Percentiles rank a stretch among this genome's conserved stretches.
These are phyloP conservation scores for Eugnorisma glareosa DNA, from an alignment of 2,888 invertebrate species.

Conservation along the genomic window DNA sequence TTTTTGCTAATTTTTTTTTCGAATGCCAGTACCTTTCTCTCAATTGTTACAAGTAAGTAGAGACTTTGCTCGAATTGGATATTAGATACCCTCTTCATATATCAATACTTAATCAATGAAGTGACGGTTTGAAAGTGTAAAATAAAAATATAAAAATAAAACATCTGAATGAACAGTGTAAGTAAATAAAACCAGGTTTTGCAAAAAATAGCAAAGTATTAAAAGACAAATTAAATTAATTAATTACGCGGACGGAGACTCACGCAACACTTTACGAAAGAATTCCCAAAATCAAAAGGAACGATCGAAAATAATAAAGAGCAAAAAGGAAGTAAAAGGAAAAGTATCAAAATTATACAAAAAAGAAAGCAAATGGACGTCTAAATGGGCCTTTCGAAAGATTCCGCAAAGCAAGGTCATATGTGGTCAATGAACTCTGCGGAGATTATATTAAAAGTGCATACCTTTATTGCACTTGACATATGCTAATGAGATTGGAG, in stretches of 20 bases:
- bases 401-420: conserved; percentile 75
- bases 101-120: background rate
- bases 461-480: conserved; percentile 39
- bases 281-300: conserved; percentile 34
- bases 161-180: background rate
- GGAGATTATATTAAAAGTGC: conserved; percentile 39
- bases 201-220: background rate
- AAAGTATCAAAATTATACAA: conserved; percentile 66
- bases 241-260: conserved; percentile 20
- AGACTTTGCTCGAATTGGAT: background rate
- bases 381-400: conserved; percentile 70
- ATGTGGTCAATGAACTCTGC: conserved; percentile 72
- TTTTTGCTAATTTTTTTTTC: background rate
- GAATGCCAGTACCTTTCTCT: background rate
- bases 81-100: background rate
- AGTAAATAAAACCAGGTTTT: background rate
- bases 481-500: conserved; percentile 28
- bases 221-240: conserved; percentile 32
- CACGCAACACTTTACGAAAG: conserved; percentile 14
- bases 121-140: background rate
- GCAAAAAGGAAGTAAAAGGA: conserved; percentile 67
- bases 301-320: conserved; percentile 60
- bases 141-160: background rate
- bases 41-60: background rate
- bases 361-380: conserved; percentile 65